phyloP scores from a whole-genome alignment of 1,140 invertebrate species.

The Procambarus virginalis region DNA sequence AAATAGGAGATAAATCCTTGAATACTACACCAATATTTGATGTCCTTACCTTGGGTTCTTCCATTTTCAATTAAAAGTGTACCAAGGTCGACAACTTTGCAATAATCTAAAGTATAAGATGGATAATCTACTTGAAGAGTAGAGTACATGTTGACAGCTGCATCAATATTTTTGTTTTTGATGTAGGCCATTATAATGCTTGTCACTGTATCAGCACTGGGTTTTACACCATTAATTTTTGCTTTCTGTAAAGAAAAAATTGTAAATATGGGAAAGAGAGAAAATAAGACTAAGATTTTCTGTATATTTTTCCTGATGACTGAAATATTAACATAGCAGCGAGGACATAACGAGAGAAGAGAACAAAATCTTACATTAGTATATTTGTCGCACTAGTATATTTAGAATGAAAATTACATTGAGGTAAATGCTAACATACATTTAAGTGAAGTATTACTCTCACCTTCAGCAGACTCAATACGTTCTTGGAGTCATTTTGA shows the following conservation, averaged over 20 bases:
- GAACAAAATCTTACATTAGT: background rate
- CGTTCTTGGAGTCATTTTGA: background rate
- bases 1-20: too few relatives aligned
- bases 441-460: background rate
- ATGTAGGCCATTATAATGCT: background rate
- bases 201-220: constrained; percentile 17
- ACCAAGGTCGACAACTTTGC: constrained; percentile 32
- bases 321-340: background rate
- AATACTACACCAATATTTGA: background rate
- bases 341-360: background rate
- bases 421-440: too few relatives aligned
- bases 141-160: constrained; percentile 3
- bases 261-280: background rate
- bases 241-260: background rate
- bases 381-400: background rate
- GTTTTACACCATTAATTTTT: background rate
- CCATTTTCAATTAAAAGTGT: constrained; percentile 11
- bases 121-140: constrained; percentile 10
- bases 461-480: background rate
- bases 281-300: background rate
- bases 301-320: background rate
- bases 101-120: background rate
- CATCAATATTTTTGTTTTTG: background rate
- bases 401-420: background rate
- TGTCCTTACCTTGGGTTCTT: constrained; percentile 6